Evolutionary conservation across 1,140 invertebrate species (phyloP), one percentile per base, ranked within the genome.

Genomic region (Drosophila varians): DNA sequence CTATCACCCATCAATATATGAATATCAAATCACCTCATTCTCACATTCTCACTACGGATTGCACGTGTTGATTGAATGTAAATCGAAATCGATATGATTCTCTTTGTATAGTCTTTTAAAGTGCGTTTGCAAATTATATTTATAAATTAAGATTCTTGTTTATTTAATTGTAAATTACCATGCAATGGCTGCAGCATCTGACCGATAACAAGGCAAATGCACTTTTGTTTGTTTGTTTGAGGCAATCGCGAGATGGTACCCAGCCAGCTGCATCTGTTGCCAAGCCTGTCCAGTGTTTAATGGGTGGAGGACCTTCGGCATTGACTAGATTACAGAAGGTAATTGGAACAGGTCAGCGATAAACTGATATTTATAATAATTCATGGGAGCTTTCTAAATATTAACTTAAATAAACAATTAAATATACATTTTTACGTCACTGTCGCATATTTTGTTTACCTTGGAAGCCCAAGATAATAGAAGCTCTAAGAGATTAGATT

Each of bases 171-270:
- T 54, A 40, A 58, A 21, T 12, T 51, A 48, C 58, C 53, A 11
- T 62, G 54, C 56, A 55, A 68, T 72, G 46, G 48, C 16, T 31
- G 21, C 62, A 51, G 31, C 56, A 58, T 21, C 62, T 79, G 71
- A 79, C 76, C 65, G 76, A 79, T 79, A 80, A 71, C 54, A 70
- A 9, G 21, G 16, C 52, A 14, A 23, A 18, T 72, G 25, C 68
- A 72, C 62, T 74, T 78, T 73, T 74, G 49, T 43, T 54, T 72
- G 57, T 61, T 72, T 66, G 61, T 48, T 54, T 54, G 71, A 11
- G 11, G 11, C 26, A 57, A 62, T 62, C 58, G 14, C 16, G 11
- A 25, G 14, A n/a, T 23, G 56, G 18, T 61, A 36, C 51, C 6
- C 2, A 31, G 2, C 2, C 2, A 42, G 64, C 25, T 49, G 43